Base-by-base conservation (phyloP, 2,797 vertebrate species). In the Xyrichtys novacula region DNA sequence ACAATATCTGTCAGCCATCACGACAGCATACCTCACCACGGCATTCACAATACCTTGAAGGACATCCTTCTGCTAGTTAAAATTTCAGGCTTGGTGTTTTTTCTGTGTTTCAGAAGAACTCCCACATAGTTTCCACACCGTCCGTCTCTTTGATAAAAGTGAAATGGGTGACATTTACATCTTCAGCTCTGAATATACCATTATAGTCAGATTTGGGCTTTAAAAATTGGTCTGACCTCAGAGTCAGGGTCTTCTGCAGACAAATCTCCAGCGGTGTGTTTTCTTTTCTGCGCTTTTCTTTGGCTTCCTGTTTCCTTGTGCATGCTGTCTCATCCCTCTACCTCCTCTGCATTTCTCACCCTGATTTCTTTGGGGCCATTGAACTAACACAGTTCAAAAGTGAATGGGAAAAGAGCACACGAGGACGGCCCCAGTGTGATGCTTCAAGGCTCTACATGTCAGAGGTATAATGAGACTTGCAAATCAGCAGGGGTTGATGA, bases 321-420 rank as follows among this genome's bases (percentile, higher is more conserved):
- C 31, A 32, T 20, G 17, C 17, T 1, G 23, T 54, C 4, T 48
- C 17, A 10, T 60, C 29, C 23, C 22, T 28, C 26, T 8, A 40
- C 14, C 19, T 34, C 52, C 26, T 29, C 15, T 47, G 36, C 3
- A 5, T 64, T 42, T 54, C 22, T 36, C 53, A 2, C 19, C 29
- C 23, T 12, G 28, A 46, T 55, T 55, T 49, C 28, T 61, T 54
- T 47, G 31, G 28, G 62, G 54, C 43, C 59, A 61, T 9, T 38
- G 59, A 65, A 69, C 38, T 68, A 43, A 36, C 52, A 52, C 39
- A 28, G 31, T 59, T 64, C 58, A 64, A 64, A 61, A 59, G 47
- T 1, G 4, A 53, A 49, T 57, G 19, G 19, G 50, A 47, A 34
- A 42, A 50, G 49, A 50, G 61, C 16, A 53, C 46, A 38, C 29